Evolutionary conservation across 2,797 vertebrate species (phyloP).

Genomic region (Linurgus olivaceus): DNA sequence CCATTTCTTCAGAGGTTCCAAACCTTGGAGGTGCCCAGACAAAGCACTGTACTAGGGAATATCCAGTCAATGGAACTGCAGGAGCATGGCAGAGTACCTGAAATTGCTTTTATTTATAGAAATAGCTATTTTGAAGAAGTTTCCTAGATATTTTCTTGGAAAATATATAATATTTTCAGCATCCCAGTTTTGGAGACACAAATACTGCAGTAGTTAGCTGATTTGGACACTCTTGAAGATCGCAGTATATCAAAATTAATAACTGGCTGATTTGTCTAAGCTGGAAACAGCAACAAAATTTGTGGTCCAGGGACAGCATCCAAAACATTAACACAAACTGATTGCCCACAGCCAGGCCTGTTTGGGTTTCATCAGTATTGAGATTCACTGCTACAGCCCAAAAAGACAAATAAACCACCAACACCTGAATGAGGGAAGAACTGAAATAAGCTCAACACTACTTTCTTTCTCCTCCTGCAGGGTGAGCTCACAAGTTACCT

Average conservation of each 20-base stretch:
- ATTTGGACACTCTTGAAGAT: background rate
- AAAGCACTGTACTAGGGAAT: background rate
- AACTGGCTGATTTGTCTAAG: background rate
- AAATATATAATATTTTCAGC: too few relatives aligned
- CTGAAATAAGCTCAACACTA: background rate
- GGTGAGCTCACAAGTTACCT: background rate
- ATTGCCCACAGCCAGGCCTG: background rate
- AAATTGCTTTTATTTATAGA: background rate
- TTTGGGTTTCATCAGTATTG: constrained; percentile 23
- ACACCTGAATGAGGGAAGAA: constrained; percentile 9
- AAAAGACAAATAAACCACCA: constrained; percentile 56
- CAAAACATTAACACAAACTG: constrained; percentile 16
- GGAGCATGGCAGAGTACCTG: background rate
- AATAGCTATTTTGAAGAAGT: background rate
- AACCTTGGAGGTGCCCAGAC: background rate
- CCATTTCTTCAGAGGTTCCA: background rate
- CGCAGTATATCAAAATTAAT: background rate
- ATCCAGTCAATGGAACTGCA: background rate
- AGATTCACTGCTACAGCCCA: background rate
- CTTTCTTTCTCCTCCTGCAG: constrained; percentile 27
- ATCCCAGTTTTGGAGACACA: background rate
- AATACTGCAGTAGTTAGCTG: background rate
- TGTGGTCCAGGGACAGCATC: background rate
- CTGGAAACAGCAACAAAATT: background rate
- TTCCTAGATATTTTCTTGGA: background rate